Evolutionary conservation across 2,797 vertebrate genomes (phyloP).

Genomic region (Lemur catta): DNA sequence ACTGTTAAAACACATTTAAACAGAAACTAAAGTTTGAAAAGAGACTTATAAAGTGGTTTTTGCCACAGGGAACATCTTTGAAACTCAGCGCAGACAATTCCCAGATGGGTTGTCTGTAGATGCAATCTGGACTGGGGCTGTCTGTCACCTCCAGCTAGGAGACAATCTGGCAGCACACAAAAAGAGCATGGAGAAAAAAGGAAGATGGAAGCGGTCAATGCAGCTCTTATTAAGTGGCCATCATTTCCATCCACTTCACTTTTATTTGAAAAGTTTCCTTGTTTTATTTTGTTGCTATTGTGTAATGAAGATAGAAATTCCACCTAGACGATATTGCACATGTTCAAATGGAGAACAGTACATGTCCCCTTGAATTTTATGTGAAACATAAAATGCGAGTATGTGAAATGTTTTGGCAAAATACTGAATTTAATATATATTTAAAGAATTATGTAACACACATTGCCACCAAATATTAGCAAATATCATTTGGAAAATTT

Average conservation of each 20-base stretch:
- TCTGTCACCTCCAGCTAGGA: slow-evolving; percentile 70
- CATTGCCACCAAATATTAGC: slow-evolving; percentile 8
- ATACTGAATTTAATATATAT: neutral
- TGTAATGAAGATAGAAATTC: neutral
- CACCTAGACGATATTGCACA: neutral
- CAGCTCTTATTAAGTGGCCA: slow-evolving; percentile 6
- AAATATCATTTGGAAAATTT: neutral
- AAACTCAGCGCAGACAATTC: slow-evolving; percentile 67
- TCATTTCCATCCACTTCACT: neutral
- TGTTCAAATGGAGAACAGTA: neutral
- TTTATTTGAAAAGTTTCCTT: slow-evolving; percentile 13
- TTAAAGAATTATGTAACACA: slow-evolving; percentile 2
- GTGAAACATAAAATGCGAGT: slow-evolving; percentile 12
- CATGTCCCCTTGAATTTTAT: neutral
- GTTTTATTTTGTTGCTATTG: slow-evolving; percentile 16
- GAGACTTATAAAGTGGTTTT: slow-evolving; percentile 62
- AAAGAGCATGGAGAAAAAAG: slow-evolving; percentile 6
- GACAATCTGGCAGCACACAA: slow-evolving; percentile 57
- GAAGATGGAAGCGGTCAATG: neutral
- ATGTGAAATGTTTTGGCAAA: slow-evolving; percentile 43
- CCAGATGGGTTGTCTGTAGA: slow-evolving; percentile 69
- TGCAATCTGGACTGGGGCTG: slow-evolving; percentile 55
- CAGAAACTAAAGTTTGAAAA: slow-evolving; percentile 57
- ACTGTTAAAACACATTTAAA: slow-evolving; percentile 43
- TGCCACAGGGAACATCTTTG: slow-evolving; percentile 72